Evolutionary conservation across 2,113 vertebrate genomes (phyloP), one percentile per base, ranked within the genome.

Genomic region (Rhynchomys soricoides): DNA sequence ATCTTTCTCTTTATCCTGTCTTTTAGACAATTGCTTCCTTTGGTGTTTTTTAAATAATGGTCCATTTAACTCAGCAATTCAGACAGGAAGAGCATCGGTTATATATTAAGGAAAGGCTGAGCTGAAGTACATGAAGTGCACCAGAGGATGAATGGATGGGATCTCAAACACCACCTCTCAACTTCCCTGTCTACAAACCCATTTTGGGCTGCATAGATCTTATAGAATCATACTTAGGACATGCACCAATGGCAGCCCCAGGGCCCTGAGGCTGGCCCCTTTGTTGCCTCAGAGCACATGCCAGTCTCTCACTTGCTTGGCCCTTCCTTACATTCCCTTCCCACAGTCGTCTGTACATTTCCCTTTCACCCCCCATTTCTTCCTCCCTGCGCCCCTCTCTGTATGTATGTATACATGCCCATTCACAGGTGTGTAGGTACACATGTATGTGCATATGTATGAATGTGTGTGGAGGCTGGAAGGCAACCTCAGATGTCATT

Each of bases 11-110:
- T 40, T 78, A 40, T 37, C 73, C 26, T 91, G 48, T 92, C 59
- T 95, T 78, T 83, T 64, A 90, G 66, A 59, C 48, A 64, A 82
- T 31, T 73, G 29, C 31, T 97, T 91, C 24, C 66, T 78, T 59
- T 2, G 9, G 2, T 93, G 75, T 40, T 74, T 82, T 86, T 85
- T 52, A 6, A 40, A 45, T 45, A 85, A 71, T 7, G 50, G n/a
- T 16, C 55, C 0, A 11, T 81, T 96, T 95, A 89, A 70, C n/a
- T 40, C 17, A 17, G 31, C 37, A 31, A 82, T 83, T 24, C 26
- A 83, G 40, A 89, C 73, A 93, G 74, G 93, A 94, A 96, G 66
- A 91, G 7, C 66, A 78, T 45, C 81, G 50, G 88, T 50, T 68
- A 48, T 62, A 62, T 40, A 21, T 40, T 87, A 83, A 94, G 73